These are phyloP conservation scores for Dysmachus trigonus DNA, from an alignment of 2,888 invertebrate species.

Conservation along the genomic window DNA sequence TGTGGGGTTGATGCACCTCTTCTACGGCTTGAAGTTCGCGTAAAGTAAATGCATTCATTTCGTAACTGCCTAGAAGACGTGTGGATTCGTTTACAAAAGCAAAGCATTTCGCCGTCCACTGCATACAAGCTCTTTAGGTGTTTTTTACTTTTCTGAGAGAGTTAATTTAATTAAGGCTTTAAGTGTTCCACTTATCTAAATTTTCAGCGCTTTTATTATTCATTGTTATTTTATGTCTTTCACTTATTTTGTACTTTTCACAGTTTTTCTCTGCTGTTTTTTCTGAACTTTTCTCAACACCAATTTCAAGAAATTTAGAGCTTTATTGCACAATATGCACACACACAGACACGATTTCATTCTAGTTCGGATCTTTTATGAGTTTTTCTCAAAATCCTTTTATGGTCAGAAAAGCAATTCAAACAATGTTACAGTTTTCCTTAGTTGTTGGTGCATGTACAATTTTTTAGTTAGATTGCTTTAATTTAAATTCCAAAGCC, in stretches of 20 bases:
- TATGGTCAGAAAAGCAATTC: neutral
- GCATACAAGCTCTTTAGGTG: neutral
- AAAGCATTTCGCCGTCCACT: neutral
- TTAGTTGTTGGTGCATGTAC: neutral
- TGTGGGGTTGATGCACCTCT: neutral
- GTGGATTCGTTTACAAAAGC: neutral
- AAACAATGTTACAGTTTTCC: neutral
- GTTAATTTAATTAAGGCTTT: constrained; percentile 24
- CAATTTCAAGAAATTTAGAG: neutral
- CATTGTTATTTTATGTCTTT: neutral
- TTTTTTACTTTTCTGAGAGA: neutral
- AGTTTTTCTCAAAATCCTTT: neutral
- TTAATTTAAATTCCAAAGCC: neutral
- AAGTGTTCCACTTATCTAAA: constrained; percentile 12
- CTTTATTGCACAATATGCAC: constrained; percentile 30
- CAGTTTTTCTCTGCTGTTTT: neutral
- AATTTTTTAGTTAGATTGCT: neutral
- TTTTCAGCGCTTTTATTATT: neutral
- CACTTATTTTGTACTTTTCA: neutral
- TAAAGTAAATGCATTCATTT: neutral
- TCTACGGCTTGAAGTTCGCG: neutral
- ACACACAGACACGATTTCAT: constrained; percentile 25
- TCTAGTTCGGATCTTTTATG: neutral
- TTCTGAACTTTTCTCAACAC: constrained; percentile 4
- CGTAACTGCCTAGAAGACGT: neutral